These are phyloP conservation scores for Lateolabrax maculatus DNA, from an alignment of 2,797 vertebrate genomes.

Conservation along the genomic window DNA sequence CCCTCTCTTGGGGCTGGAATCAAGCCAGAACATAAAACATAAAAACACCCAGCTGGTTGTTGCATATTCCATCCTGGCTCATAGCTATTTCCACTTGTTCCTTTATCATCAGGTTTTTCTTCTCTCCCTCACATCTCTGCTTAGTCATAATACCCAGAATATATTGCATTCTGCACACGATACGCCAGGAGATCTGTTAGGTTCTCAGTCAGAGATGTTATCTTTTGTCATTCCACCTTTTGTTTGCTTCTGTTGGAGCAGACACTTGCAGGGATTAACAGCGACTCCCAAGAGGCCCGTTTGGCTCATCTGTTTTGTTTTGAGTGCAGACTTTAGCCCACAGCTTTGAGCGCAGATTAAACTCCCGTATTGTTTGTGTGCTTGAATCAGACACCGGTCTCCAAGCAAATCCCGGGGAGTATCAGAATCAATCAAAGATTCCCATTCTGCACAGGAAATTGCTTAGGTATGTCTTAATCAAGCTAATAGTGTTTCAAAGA, in stretches of 20 bases:
- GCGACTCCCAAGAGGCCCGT: slow-evolving; percentile 53
- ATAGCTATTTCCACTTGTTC: slow-evolving; percentile 25
- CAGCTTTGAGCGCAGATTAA: slow-evolving; percentile 72
- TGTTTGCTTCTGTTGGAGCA: slow-evolving; percentile 53
- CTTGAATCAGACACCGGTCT: slow-evolving; percentile 58
- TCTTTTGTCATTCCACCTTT: slow-evolving; percentile 54
- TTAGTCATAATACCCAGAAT: slow-evolving; percentile 15
- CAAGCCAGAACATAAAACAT: slow-evolving; percentile 35
- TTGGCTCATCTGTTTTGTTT: slow-evolving; percentile 66
- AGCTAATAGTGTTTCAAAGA: slow-evolving; percentile 74
- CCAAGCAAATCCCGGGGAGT: slow-evolving; percentile 43
- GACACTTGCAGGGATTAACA: slow-evolving; percentile 62
- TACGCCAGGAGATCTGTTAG: slow-evolving; percentile 25
- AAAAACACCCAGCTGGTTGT: slow-evolving; percentile 49
- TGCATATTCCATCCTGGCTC: slow-evolving; percentile 21
- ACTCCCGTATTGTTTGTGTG: slow-evolving; percentile 60
- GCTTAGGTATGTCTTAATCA: slow-evolving; percentile 74
- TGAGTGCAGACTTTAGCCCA: slow-evolving; percentile 58
- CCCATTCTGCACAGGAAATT: slow-evolving; percentile 68
- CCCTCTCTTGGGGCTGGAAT: slow-evolving; percentile 30
- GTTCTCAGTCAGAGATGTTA: slow-evolving; percentile 40
- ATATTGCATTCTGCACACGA: neutral
- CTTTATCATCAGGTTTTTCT: neutral
- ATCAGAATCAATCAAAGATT: slow-evolving; percentile 67
- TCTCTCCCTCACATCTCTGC: neutral